Evolutionary conservation across 2,888 invertebrate species (phyloP).

Genomic region (Octonoba sinensis): DNA sequence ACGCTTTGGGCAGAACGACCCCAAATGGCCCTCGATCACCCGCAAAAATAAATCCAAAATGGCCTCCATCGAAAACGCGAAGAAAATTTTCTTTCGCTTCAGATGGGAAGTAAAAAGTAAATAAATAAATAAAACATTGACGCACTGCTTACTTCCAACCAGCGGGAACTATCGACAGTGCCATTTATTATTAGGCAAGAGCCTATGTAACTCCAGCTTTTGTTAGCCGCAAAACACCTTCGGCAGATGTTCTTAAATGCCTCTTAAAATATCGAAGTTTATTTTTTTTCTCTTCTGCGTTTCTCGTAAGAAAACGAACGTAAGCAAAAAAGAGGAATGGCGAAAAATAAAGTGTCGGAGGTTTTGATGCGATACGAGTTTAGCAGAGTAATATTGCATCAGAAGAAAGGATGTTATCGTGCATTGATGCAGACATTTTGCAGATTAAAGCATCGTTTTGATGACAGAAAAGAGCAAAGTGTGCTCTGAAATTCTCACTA

Average conservation of each 20-base stretch:
- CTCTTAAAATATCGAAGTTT: slow-evolving; percentile 56
- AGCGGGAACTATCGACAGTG: slow-evolving; percentile 38
- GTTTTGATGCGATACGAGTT: slow-evolving; percentile 3
- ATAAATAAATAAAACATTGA: slow-evolving; percentile 35
- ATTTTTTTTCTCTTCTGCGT: neutral
- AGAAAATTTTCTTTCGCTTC: slow-evolving; percentile 17
- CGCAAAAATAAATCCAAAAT: slow-evolving; percentile 35
- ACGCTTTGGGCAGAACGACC: slow-evolving; percentile 16
- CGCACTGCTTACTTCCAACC: slow-evolving; percentile 22
- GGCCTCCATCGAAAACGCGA: slow-evolving; percentile 30
- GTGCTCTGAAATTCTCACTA: too few relatives aligned
- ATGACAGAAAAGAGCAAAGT: too few relatives aligned
- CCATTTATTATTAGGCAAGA: slow-evolving; percentile 46
- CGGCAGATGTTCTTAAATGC: slow-evolving; percentile 58
- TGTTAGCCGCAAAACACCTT: slow-evolving; percentile 54
- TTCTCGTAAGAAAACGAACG: neutral
- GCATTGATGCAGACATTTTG: too few relatives aligned
- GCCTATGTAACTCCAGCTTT: slow-evolving; percentile 31
- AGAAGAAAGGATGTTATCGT: too few relatives aligned
- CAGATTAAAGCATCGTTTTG: too few relatives aligned
- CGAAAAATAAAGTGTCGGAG: neutral
- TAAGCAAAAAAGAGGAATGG: neutral
- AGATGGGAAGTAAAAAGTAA: neutral
- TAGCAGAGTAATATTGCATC: neutral
- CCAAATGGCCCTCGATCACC: slow-evolving; percentile 23